A percentile compares a stretch with the other conserved stretches of the same genome.
Evolutionary conservation across 2,888 invertebrate species (phyloP).

Genomic region (Hirtodrosophila cameraria): DNA sequence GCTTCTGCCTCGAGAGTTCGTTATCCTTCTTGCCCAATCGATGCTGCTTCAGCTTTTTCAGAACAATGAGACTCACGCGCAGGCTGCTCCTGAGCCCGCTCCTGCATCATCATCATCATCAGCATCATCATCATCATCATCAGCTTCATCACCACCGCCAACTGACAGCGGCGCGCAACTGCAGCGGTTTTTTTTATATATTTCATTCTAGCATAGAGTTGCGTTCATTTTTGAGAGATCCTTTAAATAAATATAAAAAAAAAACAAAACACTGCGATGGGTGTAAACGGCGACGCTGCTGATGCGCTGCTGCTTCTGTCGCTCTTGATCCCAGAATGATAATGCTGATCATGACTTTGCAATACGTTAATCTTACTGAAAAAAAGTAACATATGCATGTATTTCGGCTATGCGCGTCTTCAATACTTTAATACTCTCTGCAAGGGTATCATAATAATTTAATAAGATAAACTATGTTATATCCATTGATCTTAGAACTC

Average conservation of each 20-base stretch:
- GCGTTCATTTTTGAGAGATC: constrained; percentile 29
- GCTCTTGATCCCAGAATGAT: constrained; percentile 23
- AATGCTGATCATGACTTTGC: constrained; percentile 51
- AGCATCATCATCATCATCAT: constrained; percentile 16
- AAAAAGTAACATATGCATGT: constrained; percentile 31
- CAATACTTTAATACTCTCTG: too few relatives aligned
- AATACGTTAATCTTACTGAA: constrained; percentile 39
- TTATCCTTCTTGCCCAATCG: constrained; percentile 68
- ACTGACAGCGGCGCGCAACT: constrained; percentile 56
- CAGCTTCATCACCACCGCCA: constrained; percentile 11
- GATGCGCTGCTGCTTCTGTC: constrained; percentile 17
- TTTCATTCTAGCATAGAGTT: constrained; percentile 57
- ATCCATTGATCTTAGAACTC: too few relatives aligned
- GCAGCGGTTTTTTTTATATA: constrained; percentile 50
- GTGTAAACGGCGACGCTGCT: constrained; percentile 50
- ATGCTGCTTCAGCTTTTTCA: constrained; percentile 25
- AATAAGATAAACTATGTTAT: too few relatives aligned
- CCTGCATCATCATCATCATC: constrained; percentile 27
- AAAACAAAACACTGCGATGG: constrained; percentile 42
- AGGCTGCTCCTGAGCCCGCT: constrained; percentile 28
- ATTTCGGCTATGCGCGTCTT: constrained; percentile 46
- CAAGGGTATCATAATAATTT: too few relatives aligned
- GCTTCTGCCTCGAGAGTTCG: constrained; percentile 55
- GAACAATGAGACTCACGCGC: constrained; percentile 47
- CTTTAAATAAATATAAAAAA: background rate